These are phyloP conservation scores for Trachops cirrhosus DNA, from an alignment of 2,797 vertebrate species.

Conservation along the genomic window DNA sequence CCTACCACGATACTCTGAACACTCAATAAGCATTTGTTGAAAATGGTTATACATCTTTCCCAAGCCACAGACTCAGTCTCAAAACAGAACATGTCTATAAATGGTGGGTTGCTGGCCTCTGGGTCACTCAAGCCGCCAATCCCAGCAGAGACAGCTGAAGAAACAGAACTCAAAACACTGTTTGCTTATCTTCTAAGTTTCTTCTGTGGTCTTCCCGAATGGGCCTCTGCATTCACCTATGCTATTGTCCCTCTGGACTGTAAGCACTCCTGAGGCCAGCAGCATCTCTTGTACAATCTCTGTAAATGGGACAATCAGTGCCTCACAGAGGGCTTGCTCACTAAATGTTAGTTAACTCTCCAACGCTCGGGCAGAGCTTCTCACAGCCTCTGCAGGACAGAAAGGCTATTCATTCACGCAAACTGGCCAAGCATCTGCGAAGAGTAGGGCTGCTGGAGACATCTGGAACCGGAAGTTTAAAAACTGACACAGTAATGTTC, in stretches of 20 bases:
- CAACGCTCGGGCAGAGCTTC: background rate
- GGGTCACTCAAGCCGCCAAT: slow-evolving; percentile 24
- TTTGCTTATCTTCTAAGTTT: slow-evolving; percentile 47
- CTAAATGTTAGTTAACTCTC: background rate
- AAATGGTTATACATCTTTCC: slow-evolving; percentile 62
- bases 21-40: slow-evolving; percentile 54
- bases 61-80: slow-evolving; percentile 61
- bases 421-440: background rate
- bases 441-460: background rate
- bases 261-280: background rate
- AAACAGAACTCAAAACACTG: background rate
- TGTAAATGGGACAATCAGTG: background rate
- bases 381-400: slow-evolving; percentile 27
- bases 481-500: background rate
- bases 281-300: background rate
- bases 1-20: background rate
- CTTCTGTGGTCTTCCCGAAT: background rate
- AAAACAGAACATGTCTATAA: slow-evolving; percentile 68
- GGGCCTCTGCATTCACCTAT: background rate
- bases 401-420: slow-evolving; percentile 53
- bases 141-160: background rate
- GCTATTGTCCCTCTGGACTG: background rate
- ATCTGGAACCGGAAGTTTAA: slow-evolving; percentile 46
- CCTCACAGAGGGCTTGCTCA: background rate
- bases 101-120: slow-evolving; percentile 5